These are phyloP conservation scores for Mormyrus proboscirostris DNA, from an alignment of 2,797 vertebrate genomes.

Conservation along the genomic window DNA sequence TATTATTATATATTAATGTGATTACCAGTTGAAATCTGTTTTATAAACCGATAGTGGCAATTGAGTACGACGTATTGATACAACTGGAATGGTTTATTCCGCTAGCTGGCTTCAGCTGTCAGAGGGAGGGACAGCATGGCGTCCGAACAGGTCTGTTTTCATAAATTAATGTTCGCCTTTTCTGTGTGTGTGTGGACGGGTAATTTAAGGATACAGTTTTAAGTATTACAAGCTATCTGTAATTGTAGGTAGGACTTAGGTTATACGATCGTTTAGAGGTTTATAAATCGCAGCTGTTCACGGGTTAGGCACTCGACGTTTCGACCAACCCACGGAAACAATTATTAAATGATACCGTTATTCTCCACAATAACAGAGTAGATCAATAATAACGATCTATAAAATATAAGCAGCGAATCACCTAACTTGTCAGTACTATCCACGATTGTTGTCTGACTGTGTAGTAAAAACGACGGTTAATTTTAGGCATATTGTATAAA, in stretches of 20 bases:
- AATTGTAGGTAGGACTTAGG: not conserved
- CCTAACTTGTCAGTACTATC: not conserved
- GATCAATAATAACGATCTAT: not conserved
- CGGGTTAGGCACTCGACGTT: not conserved
- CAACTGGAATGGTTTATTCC: constrained; percentile 47
- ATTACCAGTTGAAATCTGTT: not conserved
- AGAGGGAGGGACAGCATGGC: constrained; percentile 59
- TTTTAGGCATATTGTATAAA: not conserved
- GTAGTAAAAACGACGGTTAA: not conserved
- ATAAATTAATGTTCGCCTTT: constrained; percentile 33
- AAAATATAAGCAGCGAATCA: not conserved
- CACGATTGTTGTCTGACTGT: not conserved
- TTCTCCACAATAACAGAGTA: not conserved
- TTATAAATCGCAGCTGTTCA: not conserved
- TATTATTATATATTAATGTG: not conserved
- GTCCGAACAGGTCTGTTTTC: constrained; percentile 71
- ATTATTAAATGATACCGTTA: constrained; percentile 6
- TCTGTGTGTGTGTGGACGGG: not conserved
- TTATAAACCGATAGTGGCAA: not conserved
- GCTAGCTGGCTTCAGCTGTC: constrained; percentile 3
- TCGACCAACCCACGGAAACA: constrained; percentile 13
- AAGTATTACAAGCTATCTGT: not conserved
- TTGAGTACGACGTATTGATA: not conserved
- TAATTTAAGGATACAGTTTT: not conserved
- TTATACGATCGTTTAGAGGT: not conserved